These are phyloP conservation scores for Dasyurus viverrinus DNA, from an alignment of 2,113 vertebrate genomes.

Conservation along the genomic window DNA sequence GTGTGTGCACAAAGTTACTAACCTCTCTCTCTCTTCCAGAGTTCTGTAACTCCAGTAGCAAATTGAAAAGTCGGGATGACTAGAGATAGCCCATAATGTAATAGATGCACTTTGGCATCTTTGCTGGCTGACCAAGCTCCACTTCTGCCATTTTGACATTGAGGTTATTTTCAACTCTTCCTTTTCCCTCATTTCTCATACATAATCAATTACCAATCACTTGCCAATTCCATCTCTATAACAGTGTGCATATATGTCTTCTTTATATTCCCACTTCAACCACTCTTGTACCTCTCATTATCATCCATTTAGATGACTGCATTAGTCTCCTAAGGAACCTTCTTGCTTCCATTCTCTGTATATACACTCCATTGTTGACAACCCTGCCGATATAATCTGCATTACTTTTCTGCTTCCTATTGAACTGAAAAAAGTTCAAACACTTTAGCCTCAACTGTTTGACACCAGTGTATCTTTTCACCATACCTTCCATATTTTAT, in stretches of 20 bases:
- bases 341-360: neutral
- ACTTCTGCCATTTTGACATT: neutral
- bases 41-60: too few species aligned
- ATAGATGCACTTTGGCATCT: too few species aligned
- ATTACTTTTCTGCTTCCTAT: neutral
- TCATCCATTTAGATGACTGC: neutral
- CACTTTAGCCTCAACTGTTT: neutral
- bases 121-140: too few species aligned
- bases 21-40: too few species aligned
- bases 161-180: neutral
- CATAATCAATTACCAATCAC: too few species aligned
- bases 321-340: neutral
- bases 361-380: neutral
- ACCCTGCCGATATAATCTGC: neutral
- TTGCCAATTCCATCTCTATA: too few species aligned
- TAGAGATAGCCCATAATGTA: too few species aligned
- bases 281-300: neutral
- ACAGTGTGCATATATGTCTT: too few species aligned
- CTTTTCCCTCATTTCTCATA: too few species aligned
- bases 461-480: neutral
- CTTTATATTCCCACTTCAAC: neutral
- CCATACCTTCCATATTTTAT: neutral
- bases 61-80: too few species aligned
- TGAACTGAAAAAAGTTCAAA: neutral
- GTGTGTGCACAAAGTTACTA: too few species aligned